Evolutionary conservation across 2,113 vertebrate species (phyloP).

Genomic region (Xiphorhynchus elegans): DNA sequence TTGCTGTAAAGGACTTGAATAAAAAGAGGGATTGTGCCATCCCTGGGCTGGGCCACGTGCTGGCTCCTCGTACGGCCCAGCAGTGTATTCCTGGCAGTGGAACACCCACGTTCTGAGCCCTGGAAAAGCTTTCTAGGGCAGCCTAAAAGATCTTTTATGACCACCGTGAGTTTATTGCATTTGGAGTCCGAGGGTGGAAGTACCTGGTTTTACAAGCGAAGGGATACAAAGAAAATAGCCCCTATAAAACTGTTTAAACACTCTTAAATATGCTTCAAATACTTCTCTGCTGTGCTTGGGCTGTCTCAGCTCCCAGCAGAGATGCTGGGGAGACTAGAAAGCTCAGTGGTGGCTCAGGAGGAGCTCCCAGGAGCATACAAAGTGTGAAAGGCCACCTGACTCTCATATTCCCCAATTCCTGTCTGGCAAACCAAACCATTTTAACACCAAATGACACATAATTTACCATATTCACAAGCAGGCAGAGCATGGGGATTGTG

Average conservation of each 20-base stretch:
- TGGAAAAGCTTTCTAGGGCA: neutral
- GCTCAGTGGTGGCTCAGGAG: neutral
- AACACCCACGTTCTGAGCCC: neutral
- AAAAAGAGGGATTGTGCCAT: neutral
- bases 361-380: neutral
- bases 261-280: neutral
- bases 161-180: neutral
- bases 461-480: neutral
- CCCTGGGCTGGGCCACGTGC: neutral
- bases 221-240: neutral
- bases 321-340: neutral
- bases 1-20: neutral
- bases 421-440: neutral
- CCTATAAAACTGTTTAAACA: neutral
- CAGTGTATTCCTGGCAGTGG: neutral
- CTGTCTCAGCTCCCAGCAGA: neutral
- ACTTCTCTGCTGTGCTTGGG: neutral
- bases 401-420: neutral
- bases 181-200: neutral
- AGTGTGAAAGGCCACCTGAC: neutral
- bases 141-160: constrained; percentile 8
- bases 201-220: constrained; percentile 6
- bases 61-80: neutral
- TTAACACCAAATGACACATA: neutral
- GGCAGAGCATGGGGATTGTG: neutral